Conservation (phyloP, 2,888 invertebrate genomes). For the Pollenia griseotomentosa region DNA sequence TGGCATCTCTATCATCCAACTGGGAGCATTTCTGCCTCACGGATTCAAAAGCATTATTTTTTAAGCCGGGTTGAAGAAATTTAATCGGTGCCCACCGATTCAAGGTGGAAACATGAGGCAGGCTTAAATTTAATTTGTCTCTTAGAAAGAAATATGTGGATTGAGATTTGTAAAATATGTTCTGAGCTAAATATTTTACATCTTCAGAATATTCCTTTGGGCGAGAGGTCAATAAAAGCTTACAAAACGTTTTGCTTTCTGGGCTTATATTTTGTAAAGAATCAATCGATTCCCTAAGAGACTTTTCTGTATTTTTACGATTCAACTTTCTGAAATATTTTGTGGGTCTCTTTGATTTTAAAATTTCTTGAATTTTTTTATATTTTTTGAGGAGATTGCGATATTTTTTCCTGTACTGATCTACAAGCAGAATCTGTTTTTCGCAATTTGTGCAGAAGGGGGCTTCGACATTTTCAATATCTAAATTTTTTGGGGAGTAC, state of each 20-base stretch:
- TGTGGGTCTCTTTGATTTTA: background rate
- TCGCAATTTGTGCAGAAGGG: background rate
- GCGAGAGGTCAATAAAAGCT: background rate
- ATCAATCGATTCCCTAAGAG: background rate
- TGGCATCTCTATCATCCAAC: slow-evolving; percentile 8
- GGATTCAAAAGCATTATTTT: slow-evolving; percentile 20
- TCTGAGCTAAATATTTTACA: background rate
- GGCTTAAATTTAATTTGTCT: background rate
- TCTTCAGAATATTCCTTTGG: background rate
- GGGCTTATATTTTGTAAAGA: background rate
- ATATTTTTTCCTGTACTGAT: slow-evolving; percentile 5
- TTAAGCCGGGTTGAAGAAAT: slow-evolving; percentile 8
- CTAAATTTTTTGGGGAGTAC: too few relatives aligned
- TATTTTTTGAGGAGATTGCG: background rate
- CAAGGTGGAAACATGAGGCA: slow-evolving; percentile 12
- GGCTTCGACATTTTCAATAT: background rate
- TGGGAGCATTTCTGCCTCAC: too few relatives aligned
- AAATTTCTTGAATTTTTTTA: background rate
- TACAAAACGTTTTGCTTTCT: slow-evolving; percentile 17
- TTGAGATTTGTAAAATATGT: background rate
- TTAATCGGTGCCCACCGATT: slow-evolving; percentile 11
- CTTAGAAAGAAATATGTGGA: background rate
- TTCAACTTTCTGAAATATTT: background rate
- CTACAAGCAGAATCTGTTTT: background rate
- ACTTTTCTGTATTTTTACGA: background rate